Evolutionary conservation across 2,888 invertebrate genomes (phyloP).

Genomic region (Encarsia formosa): DNA sequence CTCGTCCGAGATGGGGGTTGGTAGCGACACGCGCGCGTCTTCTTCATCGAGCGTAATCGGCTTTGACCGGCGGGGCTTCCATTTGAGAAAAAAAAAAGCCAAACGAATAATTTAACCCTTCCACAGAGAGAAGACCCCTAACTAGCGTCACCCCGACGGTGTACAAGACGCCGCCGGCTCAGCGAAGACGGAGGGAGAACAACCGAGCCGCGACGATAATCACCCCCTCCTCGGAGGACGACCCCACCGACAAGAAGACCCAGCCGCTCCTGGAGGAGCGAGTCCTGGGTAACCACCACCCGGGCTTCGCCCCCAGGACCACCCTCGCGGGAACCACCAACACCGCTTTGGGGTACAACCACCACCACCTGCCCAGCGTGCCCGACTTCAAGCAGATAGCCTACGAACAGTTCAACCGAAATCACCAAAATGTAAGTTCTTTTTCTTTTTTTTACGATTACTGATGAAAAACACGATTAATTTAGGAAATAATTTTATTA

Average conservation of each 20-base stretch:
- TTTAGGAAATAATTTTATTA: no score
- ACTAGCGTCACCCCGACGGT: constrained; percentile 42
- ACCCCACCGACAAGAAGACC: constrained; percentile 40
- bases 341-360: constrained; percentile 31
- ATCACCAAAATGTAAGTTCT: constrained; percentile 45
- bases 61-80: background rate
- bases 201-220: constrained; percentile 29
- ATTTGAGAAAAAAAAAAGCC: no score
- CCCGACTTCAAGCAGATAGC: constrained; percentile 48
- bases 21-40: background rate
- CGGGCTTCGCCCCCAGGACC: constrained; percentile 23
- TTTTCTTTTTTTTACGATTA: no score
- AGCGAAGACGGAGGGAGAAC: constrained; percentile 40
- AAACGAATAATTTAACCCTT: no score
- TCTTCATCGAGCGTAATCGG: constrained; percentile 32
- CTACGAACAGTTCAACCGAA: constrained; percentile 47
- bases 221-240: constrained; percentile 40
- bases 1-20: no score
- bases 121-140: constrained; percentile 46
- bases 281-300: background rate
- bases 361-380: constrained; percentile 39
- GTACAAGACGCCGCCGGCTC: constrained; percentile 47
- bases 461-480: no score
- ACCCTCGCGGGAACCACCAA: constrained; percentile 11
- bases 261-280: background rate